A percentile compares a stretch with the other conserved stretches of the same genome.
Conservation (phyloP, 2,113 vertebrate genomes). For the Sitta europaea region DNA sequence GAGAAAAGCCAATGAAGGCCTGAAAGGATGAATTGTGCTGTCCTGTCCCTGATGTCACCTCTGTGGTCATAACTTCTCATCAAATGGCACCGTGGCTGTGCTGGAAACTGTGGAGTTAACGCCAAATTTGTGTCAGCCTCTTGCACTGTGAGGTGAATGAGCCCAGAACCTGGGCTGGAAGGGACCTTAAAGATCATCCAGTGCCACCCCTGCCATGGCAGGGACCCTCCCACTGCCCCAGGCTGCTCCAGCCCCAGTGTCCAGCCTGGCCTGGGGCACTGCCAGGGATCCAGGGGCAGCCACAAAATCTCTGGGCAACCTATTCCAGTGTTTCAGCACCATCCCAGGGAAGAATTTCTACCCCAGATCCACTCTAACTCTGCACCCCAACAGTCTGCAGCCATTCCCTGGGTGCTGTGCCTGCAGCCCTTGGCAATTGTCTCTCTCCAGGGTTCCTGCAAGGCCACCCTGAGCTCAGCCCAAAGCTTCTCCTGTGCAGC, state of each 20-base stretch:
- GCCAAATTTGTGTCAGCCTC: neutral
- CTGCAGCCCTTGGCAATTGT: too few species aligned
- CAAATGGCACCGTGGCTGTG: neutral
- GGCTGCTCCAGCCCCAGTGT: neutral
- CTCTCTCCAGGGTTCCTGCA: too few species aligned
- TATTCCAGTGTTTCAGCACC: too few species aligned
- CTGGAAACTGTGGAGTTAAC: neutral
- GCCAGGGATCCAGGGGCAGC: neutral
- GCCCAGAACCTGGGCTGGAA: neutral
- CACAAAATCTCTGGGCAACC: neutral
- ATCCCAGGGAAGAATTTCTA: neutral
- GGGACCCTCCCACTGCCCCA: neutral
- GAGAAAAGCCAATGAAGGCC: neutral
- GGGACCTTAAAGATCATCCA: fast-evolving
- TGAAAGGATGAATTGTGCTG: neutral
- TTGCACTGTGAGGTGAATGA: fast-evolving
- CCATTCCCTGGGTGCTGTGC: too few species aligned
- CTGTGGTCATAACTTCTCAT: neutral
- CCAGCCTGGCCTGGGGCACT: neutral
- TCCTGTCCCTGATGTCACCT: neutral
- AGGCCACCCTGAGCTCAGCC: too few species aligned
- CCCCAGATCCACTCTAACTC: too few species aligned
- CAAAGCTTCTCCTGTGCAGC: too few species aligned
- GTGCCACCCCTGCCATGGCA: neutral
- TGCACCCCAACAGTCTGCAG: too few species aligned